phyloP scores from a whole-genome alignment of 2,888 invertebrate species.

The Drosophila recens region DNA sequence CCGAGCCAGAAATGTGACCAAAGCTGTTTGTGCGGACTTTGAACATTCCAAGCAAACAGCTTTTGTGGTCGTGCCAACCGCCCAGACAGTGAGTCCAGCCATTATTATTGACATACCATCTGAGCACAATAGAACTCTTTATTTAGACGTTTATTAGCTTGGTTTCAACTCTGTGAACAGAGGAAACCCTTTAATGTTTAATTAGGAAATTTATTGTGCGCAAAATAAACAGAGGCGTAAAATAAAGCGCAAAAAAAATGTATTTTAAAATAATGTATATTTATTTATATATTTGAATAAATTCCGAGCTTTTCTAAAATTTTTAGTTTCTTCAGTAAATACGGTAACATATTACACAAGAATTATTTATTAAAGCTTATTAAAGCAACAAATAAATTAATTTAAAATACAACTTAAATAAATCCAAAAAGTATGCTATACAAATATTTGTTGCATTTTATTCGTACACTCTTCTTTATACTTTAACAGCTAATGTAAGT shows the following conservation, averaged over 20 bases:
- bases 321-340: no score
- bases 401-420: no score
- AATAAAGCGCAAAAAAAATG: no score
- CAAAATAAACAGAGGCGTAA: background rate
- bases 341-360: no score
- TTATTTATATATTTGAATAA: no score
- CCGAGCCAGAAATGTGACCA: constrained; percentile 44
- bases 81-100: constrained; percentile 7
- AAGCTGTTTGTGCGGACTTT: constrained; percentile 35
- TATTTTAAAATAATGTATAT: no score
- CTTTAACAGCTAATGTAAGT: no score
- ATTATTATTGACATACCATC: constrained; percentile 36
- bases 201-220: background rate
- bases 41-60: constrained; percentile 23
- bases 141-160: constrained; percentile 18
- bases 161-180: background rate
- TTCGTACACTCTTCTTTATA: no score
- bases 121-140: background rate
- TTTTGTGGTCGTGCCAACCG: constrained; percentile 39
- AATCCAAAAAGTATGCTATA: background rate
- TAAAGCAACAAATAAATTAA: no score
- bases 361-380: no score
- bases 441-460: background rate
- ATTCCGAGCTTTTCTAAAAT: no score
- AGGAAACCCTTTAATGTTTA: background rate